Percentiles rank a stretch among this genome's conserved stretches.
phyloP scores from a whole-genome alignment of 2,797 vertebrate species.

The Macropodus opercularis region DNA sequence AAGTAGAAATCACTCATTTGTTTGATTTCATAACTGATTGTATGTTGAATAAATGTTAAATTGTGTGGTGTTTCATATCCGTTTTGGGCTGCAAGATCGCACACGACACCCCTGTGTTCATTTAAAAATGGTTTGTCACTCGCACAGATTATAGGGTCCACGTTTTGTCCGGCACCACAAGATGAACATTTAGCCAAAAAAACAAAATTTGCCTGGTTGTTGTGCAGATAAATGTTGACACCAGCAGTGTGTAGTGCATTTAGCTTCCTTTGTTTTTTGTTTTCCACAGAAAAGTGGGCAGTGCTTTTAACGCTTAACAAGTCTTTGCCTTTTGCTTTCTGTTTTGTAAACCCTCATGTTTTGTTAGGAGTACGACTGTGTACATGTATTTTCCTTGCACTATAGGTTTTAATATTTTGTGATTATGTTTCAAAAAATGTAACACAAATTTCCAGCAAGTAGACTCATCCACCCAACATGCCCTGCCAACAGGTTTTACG shows the following conservation, averaged over 20 bases:
- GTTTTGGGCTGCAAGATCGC: conserved; percentile 26
- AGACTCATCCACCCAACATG: conserved; percentile 46
- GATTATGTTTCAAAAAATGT: conserved; percentile 33
- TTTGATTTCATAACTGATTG: not conserved
- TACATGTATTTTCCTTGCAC: conserved; percentile 32
- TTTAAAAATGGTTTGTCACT: conserved; percentile 31
- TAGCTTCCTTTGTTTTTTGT: conserved; percentile 1
- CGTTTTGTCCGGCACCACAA: conserved; percentile 20
- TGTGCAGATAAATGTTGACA: conserved; percentile 27
- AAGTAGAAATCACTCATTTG: conserved; percentile 11
- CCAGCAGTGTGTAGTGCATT: conserved; percentile 23
- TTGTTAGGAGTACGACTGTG: conserved; percentile 23
- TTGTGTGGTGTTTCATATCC: conserved; percentile 16
- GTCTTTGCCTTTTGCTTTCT: conserved; percentile 27
- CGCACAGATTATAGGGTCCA: conserved; percentile 25
- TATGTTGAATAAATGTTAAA: conserved; percentile 28
- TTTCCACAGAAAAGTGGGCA: conserved; percentile 16
- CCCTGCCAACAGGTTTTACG: conserved; percentile 70
- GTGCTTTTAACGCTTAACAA: conserved; percentile 34
- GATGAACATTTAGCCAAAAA: not conserved
- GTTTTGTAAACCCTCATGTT: conserved; percentile 28
- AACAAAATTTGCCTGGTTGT: conserved; percentile 8
- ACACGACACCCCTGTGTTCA: conserved; percentile 13
- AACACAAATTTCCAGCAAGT: conserved; percentile 33
- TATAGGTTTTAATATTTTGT: conserved; percentile 36